Conservation (phyloP, 2,797 vertebrate species). For the Crypturellus tataupa region DNA sequence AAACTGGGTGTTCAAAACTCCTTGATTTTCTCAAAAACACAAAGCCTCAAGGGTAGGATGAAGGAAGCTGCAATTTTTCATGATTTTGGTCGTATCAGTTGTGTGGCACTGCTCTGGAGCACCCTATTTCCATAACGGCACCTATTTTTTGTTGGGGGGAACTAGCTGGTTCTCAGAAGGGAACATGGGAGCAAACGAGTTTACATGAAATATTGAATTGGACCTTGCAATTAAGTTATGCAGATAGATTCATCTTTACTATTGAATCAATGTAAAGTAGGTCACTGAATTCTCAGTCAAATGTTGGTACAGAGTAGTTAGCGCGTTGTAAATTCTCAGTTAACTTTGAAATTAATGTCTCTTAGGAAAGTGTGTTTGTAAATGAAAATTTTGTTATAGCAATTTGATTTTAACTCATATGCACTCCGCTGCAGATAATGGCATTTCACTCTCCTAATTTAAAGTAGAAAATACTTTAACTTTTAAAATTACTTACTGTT, state of each 20-base stretch:
- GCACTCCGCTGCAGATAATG: neutral
- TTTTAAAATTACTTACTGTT: neutral
- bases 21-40: neutral
- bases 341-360: neutral
- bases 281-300: neutral
- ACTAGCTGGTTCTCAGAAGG: too few species aligned
- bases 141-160: neutral
- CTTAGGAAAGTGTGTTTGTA: neutral
- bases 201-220: neutral
- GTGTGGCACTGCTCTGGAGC: neutral
- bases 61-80: neutral
- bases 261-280: neutral
- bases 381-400: neutral
- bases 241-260: neutral
- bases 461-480: neutral
- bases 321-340: neutral
- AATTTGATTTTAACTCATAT: neutral
- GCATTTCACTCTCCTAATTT: neutral
- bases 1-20: neutral
- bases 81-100: neutral
- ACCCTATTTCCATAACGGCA: neutral
- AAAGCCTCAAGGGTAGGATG: neutral
- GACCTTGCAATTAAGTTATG: neutral
- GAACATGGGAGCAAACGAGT: neutral
- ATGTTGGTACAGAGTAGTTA: neutral